Conservation (phyloP, 2,797 vertebrate species). For the Lophius americanus region DNA sequence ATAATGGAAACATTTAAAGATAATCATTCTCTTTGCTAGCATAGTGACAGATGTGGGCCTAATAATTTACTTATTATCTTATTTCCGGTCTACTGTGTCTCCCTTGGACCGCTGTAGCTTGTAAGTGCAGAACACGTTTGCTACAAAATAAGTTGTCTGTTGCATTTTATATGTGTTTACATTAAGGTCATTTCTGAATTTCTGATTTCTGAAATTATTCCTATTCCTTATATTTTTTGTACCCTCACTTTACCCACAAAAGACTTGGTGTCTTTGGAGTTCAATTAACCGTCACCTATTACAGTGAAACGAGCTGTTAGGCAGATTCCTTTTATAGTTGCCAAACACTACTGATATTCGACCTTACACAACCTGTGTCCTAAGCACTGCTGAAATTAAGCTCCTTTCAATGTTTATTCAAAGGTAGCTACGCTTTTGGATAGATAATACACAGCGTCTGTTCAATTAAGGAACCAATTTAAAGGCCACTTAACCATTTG, state of each 20-base stretch:
- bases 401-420: slow-evolving; percentile 27
- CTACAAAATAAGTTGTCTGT: too few relatives aligned
- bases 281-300: too few relatives aligned
- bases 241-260: too few relatives aligned
- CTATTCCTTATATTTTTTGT: too few relatives aligned
- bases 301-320: too few relatives aligned
- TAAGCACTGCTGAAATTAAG: background rate
- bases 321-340: slow-evolving; percentile 10
- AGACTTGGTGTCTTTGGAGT: too few relatives aligned
- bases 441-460: background rate
- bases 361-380: slow-evolving; percentile 14
- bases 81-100: background rate
- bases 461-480: slow-evolving; percentile 9
- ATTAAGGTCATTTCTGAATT: too few relatives aligned
- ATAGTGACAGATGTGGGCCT: slow-evolving; percentile 4
- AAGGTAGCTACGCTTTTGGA: slow-evolving; percentile 1
- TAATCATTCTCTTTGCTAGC: background rate
- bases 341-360: slow-evolving; percentile 26
- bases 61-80: slow-evolving; percentile 4
- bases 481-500: slow-evolving; percentile 4
- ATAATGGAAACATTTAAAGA: slow-evolving; percentile 25
- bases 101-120: background rate
- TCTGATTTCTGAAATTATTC: too few relatives aligned
- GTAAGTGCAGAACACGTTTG: background rate
- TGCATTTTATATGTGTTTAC: too few relatives aligned